Base-by-base conservation (phyloP, 2,888 invertebrate genomes). In the Pterostichus madidus region DNA sequence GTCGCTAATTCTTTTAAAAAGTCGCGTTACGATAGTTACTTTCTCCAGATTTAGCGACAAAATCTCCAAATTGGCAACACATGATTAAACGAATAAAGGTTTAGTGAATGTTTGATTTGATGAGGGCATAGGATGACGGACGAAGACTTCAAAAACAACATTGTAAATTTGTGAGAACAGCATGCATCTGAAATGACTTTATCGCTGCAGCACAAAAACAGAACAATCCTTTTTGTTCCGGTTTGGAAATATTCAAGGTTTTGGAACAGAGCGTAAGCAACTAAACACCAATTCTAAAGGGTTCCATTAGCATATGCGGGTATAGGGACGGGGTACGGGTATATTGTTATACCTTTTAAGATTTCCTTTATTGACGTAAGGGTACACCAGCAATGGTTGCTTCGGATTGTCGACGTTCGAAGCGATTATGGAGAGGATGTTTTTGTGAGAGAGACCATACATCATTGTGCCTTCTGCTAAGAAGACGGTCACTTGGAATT, bases 391-490 rank as follows among this genome's bases (percentile, higher is more conserved):
- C 81, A 95, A 90, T 0, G 96, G 95, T 85, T 92, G 89, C 84
- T 89, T 89, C 17, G 86, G 92, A 90, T 89, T 90, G 85, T 91
- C 92, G 85, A 89, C 91, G 87, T 94, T 95, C 6, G 94, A 94
- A 0, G 94, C 95, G 86, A 95, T 91, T 5, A 96, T 92, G 3
- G 94, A 91, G 75, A 95, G 91, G 15, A 96, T 92, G 89, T 95
- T 95, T 59, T 93, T 92, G 87, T 96, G 95, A 15, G 92, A 92
- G 85, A 95, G 89, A 5, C 95, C 94, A 85, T 93, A 93, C 85
- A 96, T 91, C 89, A 95, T 92, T n/a, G 95, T 92, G 15, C 95
- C 95, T 89, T 96, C 96, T 0, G 94, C 92, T 64, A 96, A 92
- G 77, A 96, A 91, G 83, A 94, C 89, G 2, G 94, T 93, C 1